A percentile compares a stretch with the other conserved stretches of the same genome.
Evolutionary conservation across 2,113 vertebrate genomes (phyloP).

Genomic region (Scomber colias): DNA sequence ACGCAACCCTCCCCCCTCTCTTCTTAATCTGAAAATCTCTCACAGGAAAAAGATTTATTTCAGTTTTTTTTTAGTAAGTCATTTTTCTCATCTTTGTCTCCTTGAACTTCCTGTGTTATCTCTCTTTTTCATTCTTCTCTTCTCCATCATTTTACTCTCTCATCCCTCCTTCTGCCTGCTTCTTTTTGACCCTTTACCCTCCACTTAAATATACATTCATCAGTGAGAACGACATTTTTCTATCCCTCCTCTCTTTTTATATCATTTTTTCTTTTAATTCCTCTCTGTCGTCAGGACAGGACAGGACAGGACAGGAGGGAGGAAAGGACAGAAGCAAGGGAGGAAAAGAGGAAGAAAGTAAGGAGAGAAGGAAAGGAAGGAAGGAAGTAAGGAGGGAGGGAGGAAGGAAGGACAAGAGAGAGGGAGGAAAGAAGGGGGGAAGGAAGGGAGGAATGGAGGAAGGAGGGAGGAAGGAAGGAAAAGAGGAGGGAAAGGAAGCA

Average conservation of each 20-base stretch:
- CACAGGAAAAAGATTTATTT: slow-evolving; percentile 43
- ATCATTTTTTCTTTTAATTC: neutral
- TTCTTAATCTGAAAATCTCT: slow-evolving; percentile 67
- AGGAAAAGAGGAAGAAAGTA: no score
- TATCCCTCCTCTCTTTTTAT: no score
- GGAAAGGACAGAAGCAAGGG: no score
- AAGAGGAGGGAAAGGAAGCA: no score
- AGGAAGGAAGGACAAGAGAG: no score
- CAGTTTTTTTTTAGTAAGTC: slow-evolving; percentile 1
- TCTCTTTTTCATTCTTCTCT: neutral
- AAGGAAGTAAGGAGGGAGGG: no score
- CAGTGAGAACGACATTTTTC: neutral
- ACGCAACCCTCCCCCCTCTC: slow-evolving; percentile 39
- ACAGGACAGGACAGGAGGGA: no score
- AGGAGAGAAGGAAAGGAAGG: no score
- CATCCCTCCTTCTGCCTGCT: neutral
- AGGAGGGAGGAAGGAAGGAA: no score
- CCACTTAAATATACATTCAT: neutral
- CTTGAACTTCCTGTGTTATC: neutral
- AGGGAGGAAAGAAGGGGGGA: no score
- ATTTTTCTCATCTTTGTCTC: slow-evolving; percentile 9
- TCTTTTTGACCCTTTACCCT: neutral
- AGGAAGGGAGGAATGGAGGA: no score
- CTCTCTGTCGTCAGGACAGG: neutral
- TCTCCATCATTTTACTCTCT: neutral